A percentile compares a stretch with the other conserved stretches of the same genome.
phyloP scores from a whole-genome alignment of 92 coral and sea anemone species.

The Epizoanthus ramosus region DNA sequence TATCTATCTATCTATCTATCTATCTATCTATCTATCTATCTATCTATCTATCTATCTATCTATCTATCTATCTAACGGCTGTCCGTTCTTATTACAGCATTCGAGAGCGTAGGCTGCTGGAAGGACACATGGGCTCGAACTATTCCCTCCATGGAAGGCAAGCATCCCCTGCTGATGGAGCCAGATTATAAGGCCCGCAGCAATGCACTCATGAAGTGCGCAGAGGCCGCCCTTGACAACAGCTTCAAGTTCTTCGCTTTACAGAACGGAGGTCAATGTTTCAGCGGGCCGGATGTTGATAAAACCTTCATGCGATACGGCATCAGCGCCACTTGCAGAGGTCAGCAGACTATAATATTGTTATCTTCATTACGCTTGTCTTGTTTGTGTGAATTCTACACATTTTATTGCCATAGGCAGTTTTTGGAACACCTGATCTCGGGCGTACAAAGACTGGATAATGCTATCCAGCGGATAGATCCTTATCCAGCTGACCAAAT shows the following conservation, averaged over 20 bases:
- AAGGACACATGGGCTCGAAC: conserved; percentile 89
- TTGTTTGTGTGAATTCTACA: too few species aligned
- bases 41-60: too few species aligned
- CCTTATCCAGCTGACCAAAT: too few species aligned
- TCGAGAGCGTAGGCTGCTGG: conserved; percentile 97
- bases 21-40: too few species aligned
- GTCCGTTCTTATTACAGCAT: conserved; percentile 54
- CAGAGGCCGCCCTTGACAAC: conserved; percentile 81
- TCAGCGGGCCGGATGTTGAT: conserved; percentile 85
- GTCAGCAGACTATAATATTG: conserved; percentile 42
- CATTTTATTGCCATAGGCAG: too few species aligned
- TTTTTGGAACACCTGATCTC: too few species aligned
- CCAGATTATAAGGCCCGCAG: conserved; percentile 90
- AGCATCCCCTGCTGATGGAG: conserved; percentile 77
- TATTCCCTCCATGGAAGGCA: conserved; percentile 87
- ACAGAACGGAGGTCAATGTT: conserved; percentile 98
- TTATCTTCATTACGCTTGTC: neutral
- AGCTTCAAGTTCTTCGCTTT: conserved; percentile 80
- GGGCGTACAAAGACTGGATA: too few species aligned
- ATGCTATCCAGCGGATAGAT: too few species aligned
- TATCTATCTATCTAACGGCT: too few species aligned
- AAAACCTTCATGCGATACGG: conserved; percentile 85
- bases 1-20: too few species aligned
- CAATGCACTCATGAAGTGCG: conserved; percentile 97
- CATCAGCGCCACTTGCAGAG: conserved; percentile 74